Conservation (phyloP, 2,888 invertebrate genomes). For the Himalopsyche tibetana region DNA sequence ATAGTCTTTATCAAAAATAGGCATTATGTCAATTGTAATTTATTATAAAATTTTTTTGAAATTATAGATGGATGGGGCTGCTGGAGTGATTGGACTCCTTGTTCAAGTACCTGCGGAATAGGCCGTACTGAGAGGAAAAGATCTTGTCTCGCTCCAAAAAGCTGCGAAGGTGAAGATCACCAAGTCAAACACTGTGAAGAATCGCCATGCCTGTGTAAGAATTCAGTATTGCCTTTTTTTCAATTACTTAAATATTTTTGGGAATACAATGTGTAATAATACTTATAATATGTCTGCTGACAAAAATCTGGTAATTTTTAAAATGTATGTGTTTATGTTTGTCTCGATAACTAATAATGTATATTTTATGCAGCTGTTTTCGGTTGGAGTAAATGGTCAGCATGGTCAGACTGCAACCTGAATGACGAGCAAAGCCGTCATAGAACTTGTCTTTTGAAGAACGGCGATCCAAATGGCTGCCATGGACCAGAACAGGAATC, state of each 20-base stretch:
- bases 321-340: too few relatives aligned
- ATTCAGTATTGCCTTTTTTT: neutral
- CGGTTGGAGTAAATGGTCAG: conserved; percentile 87
- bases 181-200: conserved; percentile 84
- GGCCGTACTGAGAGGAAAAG: conserved; percentile 84
- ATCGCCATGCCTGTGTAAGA: conserved; percentile 81
- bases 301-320: too few relatives aligned
- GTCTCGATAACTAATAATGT: conserved; percentile 65
- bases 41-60: neutral
- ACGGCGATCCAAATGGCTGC: conserved; percentile 79
- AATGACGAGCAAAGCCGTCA: conserved; percentile 83
- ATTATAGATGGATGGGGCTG: conserved; percentile 85
- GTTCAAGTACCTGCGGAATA: conserved; percentile 84
- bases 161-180: conserved; percentile 80
- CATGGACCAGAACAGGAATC: conserved; percentile 83
- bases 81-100: conserved; percentile 91
- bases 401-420: conserved; percentile 82
- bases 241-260: too few relatives aligned
- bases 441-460: conserved; percentile 79
- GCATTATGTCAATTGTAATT: too few relatives aligned
- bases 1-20: too few relatives aligned
- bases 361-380: conserved; percentile 75
- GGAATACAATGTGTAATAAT: too few relatives aligned
- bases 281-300: too few relatives aligned
- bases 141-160: conserved; percentile 79